Conservation (phyloP, 2,797 vertebrate genomes). For the Allobates femoralis region DNA sequence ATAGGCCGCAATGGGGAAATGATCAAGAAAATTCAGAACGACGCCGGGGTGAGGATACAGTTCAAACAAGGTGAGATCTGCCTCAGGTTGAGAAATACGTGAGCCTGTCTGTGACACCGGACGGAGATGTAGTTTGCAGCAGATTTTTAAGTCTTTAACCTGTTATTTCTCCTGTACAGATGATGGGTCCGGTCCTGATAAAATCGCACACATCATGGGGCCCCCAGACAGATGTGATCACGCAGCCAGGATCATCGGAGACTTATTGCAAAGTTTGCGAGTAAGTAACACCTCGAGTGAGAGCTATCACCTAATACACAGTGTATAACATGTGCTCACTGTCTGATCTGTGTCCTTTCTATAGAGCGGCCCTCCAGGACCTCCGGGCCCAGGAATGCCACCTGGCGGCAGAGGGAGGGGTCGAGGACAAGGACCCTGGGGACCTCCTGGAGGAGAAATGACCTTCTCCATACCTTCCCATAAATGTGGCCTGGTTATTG, state of each 20-base stretch:
- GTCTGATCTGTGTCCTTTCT: neutral
- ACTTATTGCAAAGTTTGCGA: conserved; percentile 91
- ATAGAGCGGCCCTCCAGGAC: conserved; percentile 84
- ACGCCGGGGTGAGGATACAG: conserved; percentile 94
- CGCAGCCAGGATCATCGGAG: conserved; percentile 91
- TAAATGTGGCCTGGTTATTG: conserved; percentile 93
- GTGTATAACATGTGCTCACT: neutral
- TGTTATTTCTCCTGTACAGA: conserved; percentile 72
- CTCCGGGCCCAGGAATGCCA: conserved; percentile 84
- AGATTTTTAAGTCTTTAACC: neutral
- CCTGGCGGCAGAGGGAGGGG: conserved; percentile 80
- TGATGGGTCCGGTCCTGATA: conserved; percentile 90
- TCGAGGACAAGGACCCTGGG: conserved; percentile 84
- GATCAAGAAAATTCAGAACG: conserved; percentile 98
- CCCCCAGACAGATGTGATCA: conserved; percentile 93
- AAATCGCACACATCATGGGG: conserved; percentile 94
- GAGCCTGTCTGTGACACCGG: too few relatives aligned
- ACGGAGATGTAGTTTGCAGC: too few relatives aligned
- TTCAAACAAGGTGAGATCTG: conserved; percentile 89
- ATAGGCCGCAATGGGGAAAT: conserved; percentile 94
- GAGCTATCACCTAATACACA: neutral
- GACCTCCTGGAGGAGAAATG: conserved; percentile 89
- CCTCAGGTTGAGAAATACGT: neutral
- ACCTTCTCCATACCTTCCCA: conserved; percentile 93
- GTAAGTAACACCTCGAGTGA: conserved; percentile 67